Conservation (phyloP, 2,113 vertebrate genomes). For the Recurvirostra avosetta region DNA sequence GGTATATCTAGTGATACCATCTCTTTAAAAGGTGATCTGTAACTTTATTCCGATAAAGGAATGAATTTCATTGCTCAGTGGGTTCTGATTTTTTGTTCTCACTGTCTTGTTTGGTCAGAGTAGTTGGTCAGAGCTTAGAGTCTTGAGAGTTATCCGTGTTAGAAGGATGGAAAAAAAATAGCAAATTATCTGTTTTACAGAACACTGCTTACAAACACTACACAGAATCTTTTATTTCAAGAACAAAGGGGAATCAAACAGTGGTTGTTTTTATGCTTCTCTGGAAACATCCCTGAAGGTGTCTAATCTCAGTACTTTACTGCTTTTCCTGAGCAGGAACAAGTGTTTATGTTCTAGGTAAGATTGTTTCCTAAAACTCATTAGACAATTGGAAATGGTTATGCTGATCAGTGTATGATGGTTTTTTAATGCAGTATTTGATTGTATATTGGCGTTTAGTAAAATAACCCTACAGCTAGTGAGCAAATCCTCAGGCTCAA, state of each 20-base stretch:
- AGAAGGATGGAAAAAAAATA: background rate
- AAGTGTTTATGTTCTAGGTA: background rate
- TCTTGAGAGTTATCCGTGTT: background rate
- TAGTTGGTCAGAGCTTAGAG: background rate
- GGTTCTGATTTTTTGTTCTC: background rate
- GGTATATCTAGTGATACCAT: background rate
- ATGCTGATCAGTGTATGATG: background rate
- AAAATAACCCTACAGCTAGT: background rate
- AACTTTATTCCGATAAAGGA: background rate
- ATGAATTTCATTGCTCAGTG: background rate
- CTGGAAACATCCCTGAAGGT: background rate
- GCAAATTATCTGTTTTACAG: background rate
- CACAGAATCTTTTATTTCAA: background rate
- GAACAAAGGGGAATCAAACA: background rate
- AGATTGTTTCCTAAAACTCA: background rate
- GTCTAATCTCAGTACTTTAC: background rate
- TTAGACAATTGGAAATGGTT: background rate
- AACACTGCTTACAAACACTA: background rate
- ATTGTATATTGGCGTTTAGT: background rate
- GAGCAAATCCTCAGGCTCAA: background rate
- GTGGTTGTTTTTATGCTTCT: background rate
- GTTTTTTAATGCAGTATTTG: background rate
- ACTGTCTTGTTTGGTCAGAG: background rate
- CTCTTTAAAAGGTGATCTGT: background rate
- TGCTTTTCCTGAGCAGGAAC: background rate